phyloP scores from a whole-genome alignment of 2,888 invertebrate genomes.

The Habrosyne pyritoides region DNA sequence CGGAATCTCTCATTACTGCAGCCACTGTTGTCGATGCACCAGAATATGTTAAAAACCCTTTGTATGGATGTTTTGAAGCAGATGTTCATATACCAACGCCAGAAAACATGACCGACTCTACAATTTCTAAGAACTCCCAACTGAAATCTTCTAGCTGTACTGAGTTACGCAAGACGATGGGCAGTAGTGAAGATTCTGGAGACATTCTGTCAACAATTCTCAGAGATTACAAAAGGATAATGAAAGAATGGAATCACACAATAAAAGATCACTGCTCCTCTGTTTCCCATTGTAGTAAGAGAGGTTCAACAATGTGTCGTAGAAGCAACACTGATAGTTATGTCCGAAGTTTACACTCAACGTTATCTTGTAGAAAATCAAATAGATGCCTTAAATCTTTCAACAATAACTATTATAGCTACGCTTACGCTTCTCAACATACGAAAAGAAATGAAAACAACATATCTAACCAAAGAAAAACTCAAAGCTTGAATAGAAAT shows the following conservation, averaged over 20 bases:
- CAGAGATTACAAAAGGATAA: constrained; percentile 75
- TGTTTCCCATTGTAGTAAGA: constrained; percentile 52
- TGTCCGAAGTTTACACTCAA: constrained; percentile 67
- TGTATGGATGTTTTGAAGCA: constrained; percentile 68
- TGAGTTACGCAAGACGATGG: constrained; percentile 68
- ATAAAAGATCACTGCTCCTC: constrained; percentile 68
- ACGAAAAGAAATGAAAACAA: constrained; percentile 44
- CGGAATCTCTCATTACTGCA: constrained; percentile 64
- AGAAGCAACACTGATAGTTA: constrained; percentile 64
- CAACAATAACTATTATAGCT: constrained; percentile 56
- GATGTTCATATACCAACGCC: constrained; percentile 58
- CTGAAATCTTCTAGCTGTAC: constrained; percentile 72
- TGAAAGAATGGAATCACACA: constrained; percentile 79
- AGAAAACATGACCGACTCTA: constrained; percentile 57
- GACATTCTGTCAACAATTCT: constrained; percentile 62
- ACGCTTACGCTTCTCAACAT: constrained; percentile 51
- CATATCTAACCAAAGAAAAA: constrained; percentile 46
- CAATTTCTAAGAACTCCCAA: constrained; percentile 67
- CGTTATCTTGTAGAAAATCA: constrained; percentile 62
- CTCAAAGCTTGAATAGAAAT: constrained; percentile 58
- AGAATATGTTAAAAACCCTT: constrained; percentile 70
- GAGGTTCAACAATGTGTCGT: constrained; percentile 48
- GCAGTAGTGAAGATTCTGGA: constrained; percentile 48
- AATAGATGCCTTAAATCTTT: constrained; percentile 52
- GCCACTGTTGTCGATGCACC: constrained; percentile 68